phyloP scores from a whole-genome alignment of 2,113 vertebrate genomes.

The Cryptotis parvus region DNA sequence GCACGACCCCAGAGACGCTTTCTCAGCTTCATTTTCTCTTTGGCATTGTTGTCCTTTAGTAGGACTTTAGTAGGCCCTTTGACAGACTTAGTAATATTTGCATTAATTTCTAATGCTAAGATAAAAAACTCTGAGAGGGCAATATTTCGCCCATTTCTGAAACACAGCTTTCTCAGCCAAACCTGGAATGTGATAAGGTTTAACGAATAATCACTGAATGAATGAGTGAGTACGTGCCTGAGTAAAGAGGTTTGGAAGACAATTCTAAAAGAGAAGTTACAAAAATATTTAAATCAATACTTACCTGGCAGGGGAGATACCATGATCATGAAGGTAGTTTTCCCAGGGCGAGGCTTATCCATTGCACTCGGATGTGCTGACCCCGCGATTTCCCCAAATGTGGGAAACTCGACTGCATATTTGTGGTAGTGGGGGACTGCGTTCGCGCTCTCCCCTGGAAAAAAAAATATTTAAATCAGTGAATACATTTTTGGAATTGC shows the following conservation, averaged over 20 bases:
- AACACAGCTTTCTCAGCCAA: neutral
- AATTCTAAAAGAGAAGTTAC: constrained; percentile 55
- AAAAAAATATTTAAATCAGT: constrained; percentile 71
- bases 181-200: neutral
- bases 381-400: too few relatives aligned
- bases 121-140: neutral
- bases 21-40: neutral
- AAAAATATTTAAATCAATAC: constrained; percentile 71
- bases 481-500: constrained; percentile 61
- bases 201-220: constrained; percentile 1
- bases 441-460: too few relatives aligned
- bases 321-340: too few relatives aligned
- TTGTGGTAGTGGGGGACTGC: too few relatives aligned
- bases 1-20: too few relatives aligned
- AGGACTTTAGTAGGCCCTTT: neutral
- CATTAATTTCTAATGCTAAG: neutral
- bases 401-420: too few relatives aligned
- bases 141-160: neutral
- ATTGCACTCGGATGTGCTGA: too few relatives aligned
- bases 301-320: too few relatives aligned
- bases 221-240: neutral
- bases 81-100: neutral
- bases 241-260: constrained; percentile 36
- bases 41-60: neutral
- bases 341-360: too few relatives aligned